A percentile compares a stretch with the other conserved stretches of the same genome.
Conservation (phyloP, 2,888 invertebrate genomes). For the Allygus modestus region DNA sequence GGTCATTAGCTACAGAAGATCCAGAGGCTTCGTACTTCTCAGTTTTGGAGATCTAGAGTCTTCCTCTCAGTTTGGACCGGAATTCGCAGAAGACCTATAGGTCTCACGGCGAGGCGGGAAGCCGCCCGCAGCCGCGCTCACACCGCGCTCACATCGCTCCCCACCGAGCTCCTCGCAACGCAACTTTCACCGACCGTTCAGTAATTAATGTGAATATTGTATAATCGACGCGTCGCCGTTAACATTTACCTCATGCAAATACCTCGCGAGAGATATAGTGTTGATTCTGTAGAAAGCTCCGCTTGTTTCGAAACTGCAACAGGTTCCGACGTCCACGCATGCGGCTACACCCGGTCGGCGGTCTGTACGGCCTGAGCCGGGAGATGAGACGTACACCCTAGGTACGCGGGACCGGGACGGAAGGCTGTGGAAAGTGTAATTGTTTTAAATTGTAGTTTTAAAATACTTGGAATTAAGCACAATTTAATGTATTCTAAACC, state of each 20-base stretch:
- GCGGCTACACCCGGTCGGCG: not conserved
- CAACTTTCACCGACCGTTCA: constrained; percentile 56
- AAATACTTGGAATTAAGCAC: too few species aligned
- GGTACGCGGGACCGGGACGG: too few species aligned
- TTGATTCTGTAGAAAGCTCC: constrained; percentile 57
- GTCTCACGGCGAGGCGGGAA: too few species aligned
- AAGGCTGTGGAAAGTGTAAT: too few species aligned
- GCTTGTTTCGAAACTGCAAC: constrained; percentile 44
- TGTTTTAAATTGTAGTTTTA: too few species aligned
- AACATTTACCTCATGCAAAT: constrained; percentile 59
- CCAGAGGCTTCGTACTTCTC: too few species aligned
- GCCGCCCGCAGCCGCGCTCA: not conserved
- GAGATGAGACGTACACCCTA: too few species aligned
- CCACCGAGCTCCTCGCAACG: not conserved
- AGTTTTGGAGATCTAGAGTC: too few species aligned
- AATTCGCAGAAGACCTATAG: too few species aligned
- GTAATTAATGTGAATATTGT: constrained; percentile 60
- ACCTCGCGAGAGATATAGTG: constrained; percentile 56
- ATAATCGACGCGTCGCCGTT: constrained; percentile 58
- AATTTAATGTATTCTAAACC: too few species aligned
- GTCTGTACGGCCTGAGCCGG: not conserved
- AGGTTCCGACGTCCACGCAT: constrained; percentile 49
- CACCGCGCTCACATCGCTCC: not conserved
- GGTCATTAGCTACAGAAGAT: too few species aligned
- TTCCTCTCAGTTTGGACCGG: too few species aligned